Base-by-base conservation (phyloP, 2,797 vertebrate genomes). In the Protonibea diacanthus region DNA sequence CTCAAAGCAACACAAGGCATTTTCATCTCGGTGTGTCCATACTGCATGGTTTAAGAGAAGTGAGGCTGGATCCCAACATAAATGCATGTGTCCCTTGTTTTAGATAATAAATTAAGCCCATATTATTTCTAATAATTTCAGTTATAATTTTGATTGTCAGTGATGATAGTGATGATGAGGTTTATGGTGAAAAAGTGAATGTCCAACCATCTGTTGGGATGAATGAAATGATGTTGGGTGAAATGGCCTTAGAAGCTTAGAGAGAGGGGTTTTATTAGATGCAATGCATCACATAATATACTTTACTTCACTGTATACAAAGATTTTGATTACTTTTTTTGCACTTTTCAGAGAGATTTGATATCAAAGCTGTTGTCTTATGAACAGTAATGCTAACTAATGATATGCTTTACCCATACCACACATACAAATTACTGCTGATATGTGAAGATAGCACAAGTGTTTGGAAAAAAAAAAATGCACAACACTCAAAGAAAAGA, bases 241-340 rank as follows among this genome's bases (percentile, higher is more conserved):
- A 85, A 86, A 92, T 86, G 86, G 91, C 92, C 91, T 92, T 92
- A 87, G 83, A 74, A 74, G 84, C 44, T 65, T 17, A 72, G 58
- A 81, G 56, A 71, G 44, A 33, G 21, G 9, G 60, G 59, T 51
- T 64, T 79, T 79, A 56, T 20, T 61, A 65, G 76, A 65, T 90
- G 86, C 80, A 84, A 87, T 87, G 85, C 53, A 65, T 58, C 7
- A n/a, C 68, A 70, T 71, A 42, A 57, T 60, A 81, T 63, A 78
- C 52, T 69, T 71, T 75, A 74, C 17, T 48, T 83, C 40, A 68
- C 12, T 66, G 74, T 86, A 89, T 76, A 78, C 74, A 88, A 83
- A 82, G 25, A 52, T 75, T 89, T 65, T 51, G 38, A 70, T 80
- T 74, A 71, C 2, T 2, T 81, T 89, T 89, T 88, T 88, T 82